A percentile compares a stretch with the other conserved stretches of the same genome.
Evolutionary conservation across 2,113 vertebrate genomes (phyloP).

Genomic region (Brachyistius frenatus): DNA sequence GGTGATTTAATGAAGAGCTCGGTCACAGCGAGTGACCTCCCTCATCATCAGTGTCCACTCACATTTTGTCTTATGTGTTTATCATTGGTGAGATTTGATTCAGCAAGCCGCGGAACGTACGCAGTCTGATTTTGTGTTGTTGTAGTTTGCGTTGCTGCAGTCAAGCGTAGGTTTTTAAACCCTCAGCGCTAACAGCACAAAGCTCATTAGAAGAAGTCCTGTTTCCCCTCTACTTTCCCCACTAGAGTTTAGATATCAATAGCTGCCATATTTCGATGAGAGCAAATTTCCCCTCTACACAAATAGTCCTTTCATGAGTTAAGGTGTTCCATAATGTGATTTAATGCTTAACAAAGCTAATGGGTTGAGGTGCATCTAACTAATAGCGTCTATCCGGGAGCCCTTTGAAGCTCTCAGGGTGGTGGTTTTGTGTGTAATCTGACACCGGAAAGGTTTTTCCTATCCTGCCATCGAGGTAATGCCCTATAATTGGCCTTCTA

Average conservation of each 20-base stretch:
- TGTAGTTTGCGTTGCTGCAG: neutral
- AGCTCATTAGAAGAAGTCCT: constrained; percentile 50
- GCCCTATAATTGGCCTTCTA: constrained; percentile 73
- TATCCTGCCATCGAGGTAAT: constrained; percentile 67
- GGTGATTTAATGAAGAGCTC: constrained; percentile 82
- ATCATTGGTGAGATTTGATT: constrained; percentile 3
- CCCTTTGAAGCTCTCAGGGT: constrained; percentile 29
- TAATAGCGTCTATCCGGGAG: constrained; percentile 9
- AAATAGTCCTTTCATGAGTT: constrained; percentile 30
- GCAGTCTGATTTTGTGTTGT: neutral
- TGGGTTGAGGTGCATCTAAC: constrained; percentile 1
- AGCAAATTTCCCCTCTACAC: constrained; percentile 8
- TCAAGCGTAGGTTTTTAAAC: neutral
- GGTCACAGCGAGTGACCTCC: constrained; percentile 62
- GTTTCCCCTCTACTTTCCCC: neutral
- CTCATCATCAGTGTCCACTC: constrained; percentile 39
- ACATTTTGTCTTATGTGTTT: constrained; percentile 13
- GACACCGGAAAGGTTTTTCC: constrained; percentile 35
- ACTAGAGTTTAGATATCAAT: constrained; percentile 12
- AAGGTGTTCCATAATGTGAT: constrained; percentile 21
- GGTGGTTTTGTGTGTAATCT: constrained; percentile 47
- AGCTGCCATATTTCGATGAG: constrained; percentile 26
- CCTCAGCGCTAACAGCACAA: neutral
- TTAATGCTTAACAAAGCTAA: constrained; percentile 49
- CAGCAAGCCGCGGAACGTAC: neutral